Evolutionary conservation across 2,113 vertebrate genomes (phyloP), one percentile per base, ranked within the genome.

Genomic region (Melanotaenia duboulayi): DNA sequence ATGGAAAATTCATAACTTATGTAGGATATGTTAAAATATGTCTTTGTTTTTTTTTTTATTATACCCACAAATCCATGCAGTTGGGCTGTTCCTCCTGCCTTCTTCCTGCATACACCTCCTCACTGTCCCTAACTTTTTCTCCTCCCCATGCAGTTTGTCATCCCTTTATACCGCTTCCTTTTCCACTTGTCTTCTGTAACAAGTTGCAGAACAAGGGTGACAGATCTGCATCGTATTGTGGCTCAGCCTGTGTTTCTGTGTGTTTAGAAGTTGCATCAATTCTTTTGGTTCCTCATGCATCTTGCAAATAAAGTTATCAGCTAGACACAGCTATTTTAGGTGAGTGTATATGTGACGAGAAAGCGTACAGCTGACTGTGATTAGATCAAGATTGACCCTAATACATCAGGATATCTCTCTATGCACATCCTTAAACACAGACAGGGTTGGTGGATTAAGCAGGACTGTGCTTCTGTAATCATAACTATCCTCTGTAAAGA

Each of bases 401-500:
- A 66, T 62, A 54, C 78, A 79, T 72, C 25, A 20, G 12, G 17
- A 69, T 40, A 71, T 57, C 49, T 67, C 56, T 44, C 52, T 17
- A 64, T 55, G 48, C 65, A 56, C 40, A 39, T n/a, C 56, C 28
- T 56, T 25, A 65, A 61, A 32, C 60, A 69, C 70, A 63, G 40
- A 68, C 62, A 81, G 58, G 73, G 32, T 59, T 24, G 52, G 11
- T 65, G 83, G 91, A 92, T 93, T 92, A 91, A 75, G 54, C 48
- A 67, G 80, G 69, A 89, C 90, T 91, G 87, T 88, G 87, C 59
- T 25, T 80, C 82, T 78, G 68, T 87, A 85, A 91, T 92, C 90
- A 85, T 59, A 88, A 89, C 87, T 82, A 76, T 81, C 71, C 82
- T 81, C 81, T 82, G 77, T 68, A 80, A 84, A 86, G 82, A 83